A percentile compares a stretch with the other conserved stretches of the same genome.
Evolutionary conservation across 2,797 vertebrate genomes (phyloP).

Genomic region (Ctenosaura bakeri): DNA sequence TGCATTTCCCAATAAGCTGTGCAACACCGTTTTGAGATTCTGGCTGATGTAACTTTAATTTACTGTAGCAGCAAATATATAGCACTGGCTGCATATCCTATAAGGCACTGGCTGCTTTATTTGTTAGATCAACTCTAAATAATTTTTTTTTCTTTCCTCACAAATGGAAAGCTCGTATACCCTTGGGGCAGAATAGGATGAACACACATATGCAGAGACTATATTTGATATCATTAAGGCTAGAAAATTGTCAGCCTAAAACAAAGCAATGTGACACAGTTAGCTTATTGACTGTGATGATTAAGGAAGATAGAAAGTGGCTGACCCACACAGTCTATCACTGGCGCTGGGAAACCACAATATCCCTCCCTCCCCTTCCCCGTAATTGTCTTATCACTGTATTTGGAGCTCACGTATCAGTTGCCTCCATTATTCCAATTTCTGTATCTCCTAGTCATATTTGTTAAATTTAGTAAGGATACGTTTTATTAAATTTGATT

Average conservation of each 20-base stretch:
- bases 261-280: slow-evolving; percentile 69
- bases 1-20: background rate
- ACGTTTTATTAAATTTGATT: slow-evolving; percentile 66
- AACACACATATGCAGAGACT: slow-evolving; percentile 63
- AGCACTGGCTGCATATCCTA: slow-evolving; percentile 19
- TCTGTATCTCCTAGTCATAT: slow-evolving; percentile 61
- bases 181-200: slow-evolving; percentile 58
- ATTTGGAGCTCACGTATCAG: slow-evolving; percentile 42
- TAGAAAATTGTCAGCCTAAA: slow-evolving; percentile 68
- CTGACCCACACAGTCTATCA: slow-evolving; percentile 72
- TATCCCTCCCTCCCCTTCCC: slow-evolving; percentile 48
- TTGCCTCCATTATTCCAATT: slow-evolving; percentile 54
- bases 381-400: slow-evolving; percentile 58
- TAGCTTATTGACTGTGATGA: slow-evolving; percentile 72
- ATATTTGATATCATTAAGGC: slow-evolving; percentile 72
- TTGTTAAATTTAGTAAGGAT: slow-evolving; percentile 72
- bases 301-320: slow-evolving; percentile 69
- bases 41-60: slow-evolving; percentile 9
- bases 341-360: slow-evolving; percentile 50
- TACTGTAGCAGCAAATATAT: slow-evolving; percentile 51
- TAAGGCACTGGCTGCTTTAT: slow-evolving; percentile 38
- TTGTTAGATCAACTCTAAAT: slow-evolving; percentile 59
- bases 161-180: slow-evolving; percentile 55
- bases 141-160: slow-evolving; percentile 54
- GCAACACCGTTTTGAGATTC: background rate